These are phyloP conservation scores for Bufo bufo DNA, from an alignment of 2,113 vertebrate genomes.

Conservation along the genomic window DNA sequence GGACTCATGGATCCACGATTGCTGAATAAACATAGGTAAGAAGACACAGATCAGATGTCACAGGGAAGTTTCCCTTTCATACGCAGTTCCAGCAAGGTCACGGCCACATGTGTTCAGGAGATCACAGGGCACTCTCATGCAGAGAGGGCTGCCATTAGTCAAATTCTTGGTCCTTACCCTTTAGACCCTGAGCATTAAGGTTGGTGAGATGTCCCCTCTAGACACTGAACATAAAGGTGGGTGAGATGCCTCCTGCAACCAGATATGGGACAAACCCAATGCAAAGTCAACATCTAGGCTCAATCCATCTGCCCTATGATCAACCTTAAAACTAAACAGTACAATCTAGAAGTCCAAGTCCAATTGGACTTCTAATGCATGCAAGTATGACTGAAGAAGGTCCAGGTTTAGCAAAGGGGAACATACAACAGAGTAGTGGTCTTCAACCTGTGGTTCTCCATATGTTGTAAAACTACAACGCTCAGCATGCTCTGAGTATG, in stretches of 20 bases:
- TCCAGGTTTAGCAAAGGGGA: background rate
- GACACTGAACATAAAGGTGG: background rate
- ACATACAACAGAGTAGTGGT: background rate
- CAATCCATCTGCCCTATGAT: background rate
- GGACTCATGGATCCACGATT: conserved; percentile 20
- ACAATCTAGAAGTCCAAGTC: background rate
- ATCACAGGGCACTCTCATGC: conserved; percentile 24
- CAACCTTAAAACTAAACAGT: background rate
- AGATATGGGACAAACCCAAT: background rate
- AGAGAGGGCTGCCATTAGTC: conserved; percentile 32
- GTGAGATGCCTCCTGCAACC: background rate
- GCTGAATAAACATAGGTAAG: conserved; percentile 52
- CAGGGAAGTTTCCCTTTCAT: conserved; percentile 52
- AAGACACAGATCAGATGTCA: conserved; percentile 28
- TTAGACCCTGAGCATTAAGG: background rate
- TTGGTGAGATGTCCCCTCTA: background rate
- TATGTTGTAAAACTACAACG: background rate
- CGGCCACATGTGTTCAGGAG: conserved; percentile 42
- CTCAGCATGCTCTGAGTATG: background rate
- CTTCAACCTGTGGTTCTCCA: background rate
- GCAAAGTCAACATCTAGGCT: background rate
- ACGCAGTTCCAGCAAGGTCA: conserved; percentile 38
- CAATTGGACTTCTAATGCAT: background rate
- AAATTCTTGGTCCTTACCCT: conserved; percentile 1
- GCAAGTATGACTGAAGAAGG: background rate